Evolutionary conservation across 2,888 invertebrate genomes (phyloP).

Genomic region (Acanthosepion esculentum): DNA sequence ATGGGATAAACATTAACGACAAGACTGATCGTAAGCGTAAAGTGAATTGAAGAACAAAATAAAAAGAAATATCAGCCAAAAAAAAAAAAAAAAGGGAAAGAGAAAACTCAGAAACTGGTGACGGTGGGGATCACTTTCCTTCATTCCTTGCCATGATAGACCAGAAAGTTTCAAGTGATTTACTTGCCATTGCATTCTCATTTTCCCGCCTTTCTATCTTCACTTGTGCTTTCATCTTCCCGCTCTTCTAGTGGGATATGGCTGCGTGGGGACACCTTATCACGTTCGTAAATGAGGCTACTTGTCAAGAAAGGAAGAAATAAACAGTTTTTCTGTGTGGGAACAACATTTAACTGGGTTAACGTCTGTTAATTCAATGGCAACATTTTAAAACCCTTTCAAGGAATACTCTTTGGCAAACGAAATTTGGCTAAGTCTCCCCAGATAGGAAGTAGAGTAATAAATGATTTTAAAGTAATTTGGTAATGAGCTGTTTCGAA

Average conservation of each 20-base stretch:
- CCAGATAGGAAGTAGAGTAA: background rate
- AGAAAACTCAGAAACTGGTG: too few relatives aligned
- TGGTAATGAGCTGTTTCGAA: background rate
- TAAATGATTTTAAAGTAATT: background rate
- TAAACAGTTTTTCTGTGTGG: background rate
- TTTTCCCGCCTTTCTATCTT: background rate
- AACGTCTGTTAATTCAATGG: background rate
- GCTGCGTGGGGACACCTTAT: conserved; percentile 21
- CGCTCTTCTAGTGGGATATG: background rate
- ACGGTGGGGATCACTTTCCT: background rate
- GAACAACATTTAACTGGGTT: background rate
- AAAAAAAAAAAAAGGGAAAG: background rate
- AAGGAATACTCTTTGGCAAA: background rate
- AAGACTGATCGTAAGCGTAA: background rate
- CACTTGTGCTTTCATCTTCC: background rate
- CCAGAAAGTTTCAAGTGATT: background rate
- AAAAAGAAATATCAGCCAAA: background rate
- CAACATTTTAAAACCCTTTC: background rate
- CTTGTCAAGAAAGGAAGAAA: background rate
- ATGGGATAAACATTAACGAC: background rate
- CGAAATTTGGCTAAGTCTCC: background rate
- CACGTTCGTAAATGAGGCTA: background rate
- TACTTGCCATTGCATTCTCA: background rate
- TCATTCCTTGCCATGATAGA: background rate
- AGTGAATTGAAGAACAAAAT: background rate